Conservation (phyloP, 1,140 invertebrate genomes). For the Drosophila athabasca region DNA sequence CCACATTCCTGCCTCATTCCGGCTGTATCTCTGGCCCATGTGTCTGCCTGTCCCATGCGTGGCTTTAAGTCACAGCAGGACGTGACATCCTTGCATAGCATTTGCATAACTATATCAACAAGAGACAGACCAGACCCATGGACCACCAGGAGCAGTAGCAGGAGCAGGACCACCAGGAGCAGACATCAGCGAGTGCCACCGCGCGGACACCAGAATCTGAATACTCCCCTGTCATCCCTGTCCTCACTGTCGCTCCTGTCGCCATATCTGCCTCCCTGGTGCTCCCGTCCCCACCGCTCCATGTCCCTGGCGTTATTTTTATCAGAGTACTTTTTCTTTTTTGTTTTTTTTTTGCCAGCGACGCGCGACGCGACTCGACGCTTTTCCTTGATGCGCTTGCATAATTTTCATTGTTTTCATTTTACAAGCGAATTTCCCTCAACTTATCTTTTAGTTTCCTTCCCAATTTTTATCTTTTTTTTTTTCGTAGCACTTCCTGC, state of each 20-base stretch:
- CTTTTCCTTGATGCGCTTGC: slow-evolving; percentile 67
- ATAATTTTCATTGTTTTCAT: slow-evolving; percentile 81
- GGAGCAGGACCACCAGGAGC: neutral
- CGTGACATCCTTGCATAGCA: slow-evolving; percentile 82
- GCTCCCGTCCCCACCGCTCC: no score
- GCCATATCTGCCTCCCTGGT: slow-evolving; percentile 1
- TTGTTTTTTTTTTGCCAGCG: neutral
- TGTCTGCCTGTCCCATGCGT: slow-evolving; percentile 39
- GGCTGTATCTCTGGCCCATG: no score
- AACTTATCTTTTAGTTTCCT: slow-evolving; percentile 53
- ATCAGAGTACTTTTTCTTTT: slow-evolving; percentile 40
- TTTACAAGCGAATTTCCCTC: slow-evolving; percentile 71
- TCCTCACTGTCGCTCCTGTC: no score
- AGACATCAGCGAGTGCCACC: slow-evolving; percentile 54
- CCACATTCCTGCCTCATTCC: neutral
- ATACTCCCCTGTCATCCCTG: neutral
- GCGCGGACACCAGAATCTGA: slow-evolving; percentile 2
- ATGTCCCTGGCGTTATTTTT: slow-evolving; percentile 62
- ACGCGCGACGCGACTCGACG: neutral
- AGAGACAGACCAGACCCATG: slow-evolving; percentile 28
- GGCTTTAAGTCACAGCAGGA: slow-evolving; percentile 81
- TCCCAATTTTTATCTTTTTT: slow-evolving; percentile 9
- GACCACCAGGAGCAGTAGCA: slow-evolving; percentile 30
- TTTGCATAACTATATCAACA: slow-evolving; percentile 80
- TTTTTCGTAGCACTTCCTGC: slow-evolving; percentile 57